Base-by-base conservation (phyloP, 2,113 vertebrate species). In the Daboia siamensis region DNA sequence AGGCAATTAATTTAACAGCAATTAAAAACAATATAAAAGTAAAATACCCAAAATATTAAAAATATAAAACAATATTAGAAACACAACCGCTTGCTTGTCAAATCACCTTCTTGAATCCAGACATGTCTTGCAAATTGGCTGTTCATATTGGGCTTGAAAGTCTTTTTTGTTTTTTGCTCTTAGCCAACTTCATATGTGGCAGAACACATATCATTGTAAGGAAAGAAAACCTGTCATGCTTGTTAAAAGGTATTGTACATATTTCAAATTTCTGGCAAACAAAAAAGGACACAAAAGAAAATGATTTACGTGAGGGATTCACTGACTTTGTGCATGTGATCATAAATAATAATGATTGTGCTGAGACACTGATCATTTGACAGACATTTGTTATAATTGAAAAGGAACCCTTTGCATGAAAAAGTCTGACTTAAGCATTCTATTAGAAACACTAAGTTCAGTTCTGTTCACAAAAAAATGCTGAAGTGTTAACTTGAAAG, bases 401-500 rank as follows among this genome's bases (percentile, higher is more conserved):
- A 48, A 89, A 91, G 48, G 55, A 90, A 61, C 5, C 51, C 8
- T 86, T 87, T 74, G 24, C 57, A 33, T 44, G 46, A 57, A 92
- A 46, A 94, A 80, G 44, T 1, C 46, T 74, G 51, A 95, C 93
- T 90, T 91, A 84, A 1, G 0, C n/a, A 90, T 10, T 10, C 44
- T 91, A 26, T 90, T 93, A 61, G 1, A 12, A 88, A 55, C 56
- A 20, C 69, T 57, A 94, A 90, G 90, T 92, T 92, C 93, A 54
- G 3, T 94, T 59, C 69, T 29, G 1, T 2, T 94, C 90, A 69
- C 29, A 89, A 93, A 90, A 51, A 69, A 33, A 48, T 80, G 90
- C 13, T 74, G 48, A 92, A 0, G 0, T 11, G 89, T 94, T 93
- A 93, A 93, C 0, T 0, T n/a, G 92, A 94, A 95, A 91, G 44